Base-by-base conservation (phyloP, 2,797 vertebrate species). In the Gadopsis marmoratus region DNA sequence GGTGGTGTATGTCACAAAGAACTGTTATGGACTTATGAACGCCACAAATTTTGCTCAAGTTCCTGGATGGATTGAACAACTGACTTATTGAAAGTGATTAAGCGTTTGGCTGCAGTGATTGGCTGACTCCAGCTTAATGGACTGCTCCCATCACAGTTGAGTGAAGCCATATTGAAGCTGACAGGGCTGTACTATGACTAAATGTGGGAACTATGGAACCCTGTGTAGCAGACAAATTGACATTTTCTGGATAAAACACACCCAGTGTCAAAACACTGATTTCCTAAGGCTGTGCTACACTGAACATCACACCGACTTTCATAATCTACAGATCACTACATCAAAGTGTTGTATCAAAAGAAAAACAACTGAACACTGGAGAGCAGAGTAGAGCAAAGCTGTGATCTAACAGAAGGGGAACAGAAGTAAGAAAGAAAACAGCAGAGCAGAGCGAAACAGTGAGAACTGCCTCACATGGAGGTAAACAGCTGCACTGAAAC, bases 101-200 rank as follows among this genome's bases (percentile, higher is more conserved):
- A 81, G 81, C 65, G 37, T 56, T 60, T 2, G 79, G 81, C 74
- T 68, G 78, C 73, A 5, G 76, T 79, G 89, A 93, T 93, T 87
- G 87, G 88, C 78, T 74, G 86, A 74, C 82, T 89, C 39, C 74
- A 66, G 82, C 77, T 78, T 90, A 90, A 93, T 91, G 90, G 76
- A 56, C 77, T 58, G 74, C 50, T 81, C 65, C 71, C 82, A 81
- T 88, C 85, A 70, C 77, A 65, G 85, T 89, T 70, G 87, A 84
- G 58, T 55, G 86, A 79, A 67, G 69, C 5, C 70, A 16, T 68
- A 91, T 93, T 84, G 71, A 68, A 90, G 76, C 87, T 76, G 91
- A 91, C 89, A 87, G 80, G 76, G 39, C 71, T n/a, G 71, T 43
- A 60, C 79, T 53, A 66, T 17, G 60, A 73, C 74, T 65, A 72